Conservation (phyloP, 2,113 vertebrate species). For the Onychorhynchus coronatus region DNA sequence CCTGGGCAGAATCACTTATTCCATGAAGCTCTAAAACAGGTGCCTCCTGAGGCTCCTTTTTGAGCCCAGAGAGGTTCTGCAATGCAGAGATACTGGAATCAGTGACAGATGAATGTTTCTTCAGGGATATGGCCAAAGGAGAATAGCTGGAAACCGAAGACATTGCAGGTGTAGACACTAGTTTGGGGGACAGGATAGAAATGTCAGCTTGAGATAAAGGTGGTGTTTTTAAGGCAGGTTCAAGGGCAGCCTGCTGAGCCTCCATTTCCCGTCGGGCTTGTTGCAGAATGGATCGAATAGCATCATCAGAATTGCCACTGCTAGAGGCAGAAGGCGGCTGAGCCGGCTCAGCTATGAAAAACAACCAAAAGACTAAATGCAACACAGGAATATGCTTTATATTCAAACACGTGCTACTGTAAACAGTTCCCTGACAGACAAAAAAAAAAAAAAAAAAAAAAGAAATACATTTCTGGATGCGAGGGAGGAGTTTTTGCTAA, state of each 20-base stretch:
- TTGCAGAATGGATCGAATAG: slow-evolving; percentile 94
- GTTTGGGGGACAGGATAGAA: slow-evolving; percentile 82
- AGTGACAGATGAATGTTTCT: slow-evolving; percentile 79
- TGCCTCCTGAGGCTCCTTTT: slow-evolving; percentile 81
- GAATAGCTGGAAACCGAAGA: slow-evolving; percentile 82
- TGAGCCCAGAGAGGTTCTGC: slow-evolving; percentile 81
- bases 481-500: slow-evolving; percentile 6
- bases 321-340: slow-evolving; percentile 80
- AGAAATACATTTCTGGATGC: slow-evolving; percentile 7
- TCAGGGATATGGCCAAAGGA: slow-evolving; percentile 86
- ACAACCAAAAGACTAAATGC: slow-evolving; percentile 59
- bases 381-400: slow-evolving; percentile 55
- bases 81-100: slow-evolving; percentile 79
- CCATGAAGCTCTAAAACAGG: slow-evolving; percentile 77
- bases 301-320: slow-evolving; percentile 86
- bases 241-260: slow-evolving; percentile 89
- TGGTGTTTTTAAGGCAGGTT: slow-evolving; percentile 89
- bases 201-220: slow-evolving; percentile 86
- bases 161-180: slow-evolving; percentile 79
- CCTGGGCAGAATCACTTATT: slow-evolving; percentile 72
- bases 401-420: slow-evolving; percentile 46
- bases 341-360: slow-evolving; percentile 81
- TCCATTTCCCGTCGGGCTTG: slow-evolving; percentile 95
- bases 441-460: background rate
- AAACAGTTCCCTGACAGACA: background rate